Evolutionary conservation across 2,113 vertebrate species (phyloP).

Genomic region (Leptosomus discolor): DNA sequence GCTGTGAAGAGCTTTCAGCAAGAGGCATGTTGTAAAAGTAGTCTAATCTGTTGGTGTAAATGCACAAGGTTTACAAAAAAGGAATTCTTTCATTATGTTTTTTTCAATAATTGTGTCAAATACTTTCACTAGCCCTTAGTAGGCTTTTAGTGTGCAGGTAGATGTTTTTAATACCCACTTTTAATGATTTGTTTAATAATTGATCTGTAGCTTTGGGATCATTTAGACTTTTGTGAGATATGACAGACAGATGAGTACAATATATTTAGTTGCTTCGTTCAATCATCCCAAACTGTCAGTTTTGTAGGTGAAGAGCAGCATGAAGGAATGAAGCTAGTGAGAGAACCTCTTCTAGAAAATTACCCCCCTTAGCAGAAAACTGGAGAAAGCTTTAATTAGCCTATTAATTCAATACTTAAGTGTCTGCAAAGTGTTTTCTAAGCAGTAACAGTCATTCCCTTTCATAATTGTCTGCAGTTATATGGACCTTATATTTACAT

Average conservation of each 20-base stretch:
- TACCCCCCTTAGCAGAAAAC: not conserved
- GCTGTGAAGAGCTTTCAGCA: not conserved
- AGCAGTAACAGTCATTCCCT: not conserved
- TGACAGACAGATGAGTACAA: not conserved
- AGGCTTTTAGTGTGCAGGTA: not conserved
- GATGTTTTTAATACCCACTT: not conserved
- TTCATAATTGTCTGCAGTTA: not conserved
- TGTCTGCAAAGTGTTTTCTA: not conserved
- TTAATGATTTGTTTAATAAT: not conserved
- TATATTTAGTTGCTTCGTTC: not conserved
- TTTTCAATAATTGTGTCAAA: not conserved
- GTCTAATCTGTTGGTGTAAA: not conserved
- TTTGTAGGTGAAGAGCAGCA: not conserved
- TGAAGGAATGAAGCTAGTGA: not conserved
- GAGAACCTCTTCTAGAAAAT: not conserved
- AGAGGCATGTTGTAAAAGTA: not conserved
- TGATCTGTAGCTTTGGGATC: not conserved
- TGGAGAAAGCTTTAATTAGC: slow-evolving; percentile 1
- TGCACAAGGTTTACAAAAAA: not conserved
- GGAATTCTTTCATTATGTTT: not conserved
- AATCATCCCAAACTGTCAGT: not conserved
- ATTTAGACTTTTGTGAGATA: not conserved
- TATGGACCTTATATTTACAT: not conserved
- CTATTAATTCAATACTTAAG: not conserved
- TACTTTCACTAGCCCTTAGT: not conserved